A percentile compares a stretch with the other conserved stretches of the same genome.
phyloP scores from a whole-genome alignment of 2,888 invertebrate genomes.

The Hirtodrosophila cameraria region DNA sequence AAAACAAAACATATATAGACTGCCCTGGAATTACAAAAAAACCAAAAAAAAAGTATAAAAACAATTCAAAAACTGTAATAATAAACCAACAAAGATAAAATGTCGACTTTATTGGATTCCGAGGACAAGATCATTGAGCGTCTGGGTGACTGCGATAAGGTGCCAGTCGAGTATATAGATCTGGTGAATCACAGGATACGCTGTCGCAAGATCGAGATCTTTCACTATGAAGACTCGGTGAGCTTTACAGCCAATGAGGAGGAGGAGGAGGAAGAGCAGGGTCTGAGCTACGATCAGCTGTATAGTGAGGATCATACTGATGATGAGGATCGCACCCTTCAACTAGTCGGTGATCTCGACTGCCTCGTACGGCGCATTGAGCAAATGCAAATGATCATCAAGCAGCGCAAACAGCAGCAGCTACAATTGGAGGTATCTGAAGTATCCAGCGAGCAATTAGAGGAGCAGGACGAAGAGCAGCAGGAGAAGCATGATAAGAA shows the following conservation, averaged over 20 bases:
- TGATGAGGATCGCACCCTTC: conserved; percentile 29
- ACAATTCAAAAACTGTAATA: not conserved
- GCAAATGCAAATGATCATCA: conserved; percentile 49
- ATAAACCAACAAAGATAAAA: not conserved
- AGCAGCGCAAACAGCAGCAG: not conserved
- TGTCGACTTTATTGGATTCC: not conserved
- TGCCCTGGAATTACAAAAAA: no score
- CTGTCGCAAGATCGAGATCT: conserved; percentile 54
- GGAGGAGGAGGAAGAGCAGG: conserved; percentile 36
- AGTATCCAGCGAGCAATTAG: not conserved
- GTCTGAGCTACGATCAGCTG: not conserved
- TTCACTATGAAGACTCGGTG: conserved; percentile 55
- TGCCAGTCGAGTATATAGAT: conserved; percentile 47
- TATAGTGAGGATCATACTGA: conserved; percentile 30
- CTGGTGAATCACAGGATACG: conserved; percentile 30
- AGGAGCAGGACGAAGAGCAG: not conserved
- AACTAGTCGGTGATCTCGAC: conserved; percentile 39
- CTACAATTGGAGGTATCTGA: not conserved
- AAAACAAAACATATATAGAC: no score
- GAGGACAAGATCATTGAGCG: conserved; percentile 8
- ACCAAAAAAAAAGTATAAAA: no score
- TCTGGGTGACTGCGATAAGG: conserved; percentile 28
- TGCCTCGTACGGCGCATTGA: conserved; percentile 54
- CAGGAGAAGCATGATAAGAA: not conserved
- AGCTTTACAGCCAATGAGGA: conserved; percentile 42